phyloP scores from a whole-genome alignment of 2,888 invertebrate species.

The Acrobasis repandana region DNA sequence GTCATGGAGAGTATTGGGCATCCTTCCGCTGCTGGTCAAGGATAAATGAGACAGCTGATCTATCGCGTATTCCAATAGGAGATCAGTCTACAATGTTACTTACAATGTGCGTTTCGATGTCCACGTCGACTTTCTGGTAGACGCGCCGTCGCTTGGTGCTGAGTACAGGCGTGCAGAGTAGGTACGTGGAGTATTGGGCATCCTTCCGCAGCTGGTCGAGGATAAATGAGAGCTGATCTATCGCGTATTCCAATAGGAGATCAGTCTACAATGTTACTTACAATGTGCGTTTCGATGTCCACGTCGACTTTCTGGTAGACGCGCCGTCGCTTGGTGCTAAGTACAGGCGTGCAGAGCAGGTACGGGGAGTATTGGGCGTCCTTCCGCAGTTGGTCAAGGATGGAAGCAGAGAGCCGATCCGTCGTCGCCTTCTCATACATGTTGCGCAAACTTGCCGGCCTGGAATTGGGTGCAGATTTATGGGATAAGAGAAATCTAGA shows the following conservation, averaged over 20 bases:
- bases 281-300: constrained; percentile 94
- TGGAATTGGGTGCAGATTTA: constrained; percentile 42
- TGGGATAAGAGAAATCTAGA: too few species aligned
- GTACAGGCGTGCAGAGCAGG: constrained; percentile 91
- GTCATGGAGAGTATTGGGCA: too few species aligned
- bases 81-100: too few species aligned
- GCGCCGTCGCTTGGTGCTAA: constrained; percentile 87
- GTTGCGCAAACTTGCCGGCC: constrained; percentile 88
- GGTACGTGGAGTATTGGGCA: constrained; percentile 86
- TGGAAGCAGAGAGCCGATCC: constrained; percentile 85
- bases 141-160: constrained; percentile 87
- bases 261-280: constrained; percentile 75
- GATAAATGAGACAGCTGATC: too few species aligned
- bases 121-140: constrained; percentile 88
- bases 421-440: constrained; percentile 91
- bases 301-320: constrained; percentile 88
- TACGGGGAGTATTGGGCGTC: constrained; percentile 86
- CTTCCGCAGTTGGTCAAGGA: constrained; percentile 85
- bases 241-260: constrained; percentile 46
- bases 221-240: constrained; percentile 84
- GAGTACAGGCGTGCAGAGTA: constrained; percentile 92
- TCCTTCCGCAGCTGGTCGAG: constrained; percentile 85
- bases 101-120: constrained; percentile 93
- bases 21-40: too few species aligned
- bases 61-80: too few species aligned